A percentile compares a stretch with the other conserved stretches of the same genome.
phyloP scores from a whole-genome alignment of 2,888 invertebrate species.

The Acleris cristana region DNA sequence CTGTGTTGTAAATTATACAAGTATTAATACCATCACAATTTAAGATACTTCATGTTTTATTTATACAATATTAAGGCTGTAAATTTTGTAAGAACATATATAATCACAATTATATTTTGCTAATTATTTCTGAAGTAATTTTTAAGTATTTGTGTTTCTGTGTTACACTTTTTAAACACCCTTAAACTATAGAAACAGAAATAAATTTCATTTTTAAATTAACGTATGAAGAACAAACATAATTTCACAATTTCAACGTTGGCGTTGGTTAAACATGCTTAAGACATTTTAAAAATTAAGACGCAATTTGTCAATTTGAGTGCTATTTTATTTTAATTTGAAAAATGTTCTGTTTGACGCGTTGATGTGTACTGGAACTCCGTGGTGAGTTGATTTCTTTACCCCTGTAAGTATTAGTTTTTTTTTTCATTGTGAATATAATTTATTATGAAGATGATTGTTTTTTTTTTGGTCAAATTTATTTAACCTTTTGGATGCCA shows the following conservation, averaged over 20 bases:
- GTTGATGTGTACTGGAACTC: background rate
- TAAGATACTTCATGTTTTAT: background rate
- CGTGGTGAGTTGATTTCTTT: background rate
- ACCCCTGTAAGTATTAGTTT: constrained; percentile 27
- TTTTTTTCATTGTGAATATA: constrained; percentile 35
- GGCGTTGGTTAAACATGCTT: too few relatives aligned
- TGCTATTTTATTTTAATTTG: background rate
- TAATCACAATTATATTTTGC: background rate
- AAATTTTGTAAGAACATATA: constrained; percentile 8
- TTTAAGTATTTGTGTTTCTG: too few relatives aligned
- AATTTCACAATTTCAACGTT: too few relatives aligned
- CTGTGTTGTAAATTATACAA: constrained; percentile 15
- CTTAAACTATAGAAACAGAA: too few relatives aligned
- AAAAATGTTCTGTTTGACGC: background rate
- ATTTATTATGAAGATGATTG: constrained; percentile 26
- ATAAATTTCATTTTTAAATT: too few relatives aligned
- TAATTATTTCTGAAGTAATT: too few relatives aligned
- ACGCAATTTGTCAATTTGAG: background rate
- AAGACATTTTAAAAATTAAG: too few relatives aligned
- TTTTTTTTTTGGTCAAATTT: constrained; percentile 2
- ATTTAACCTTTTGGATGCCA: too few relatives aligned
- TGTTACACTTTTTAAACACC: too few relatives aligned
- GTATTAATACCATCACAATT: background rate
- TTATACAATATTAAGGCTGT: constrained; percentile 2
- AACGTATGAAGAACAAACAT: too few relatives aligned